Percentiles rank a stretch among this genome's conserved stretches.
These are phyloP conservation scores for Hemicentrotus pulcherrimus DNA, from an alignment of 35 echinoderm and acorn worm genomes.

Conservation along the genomic window DNA sequence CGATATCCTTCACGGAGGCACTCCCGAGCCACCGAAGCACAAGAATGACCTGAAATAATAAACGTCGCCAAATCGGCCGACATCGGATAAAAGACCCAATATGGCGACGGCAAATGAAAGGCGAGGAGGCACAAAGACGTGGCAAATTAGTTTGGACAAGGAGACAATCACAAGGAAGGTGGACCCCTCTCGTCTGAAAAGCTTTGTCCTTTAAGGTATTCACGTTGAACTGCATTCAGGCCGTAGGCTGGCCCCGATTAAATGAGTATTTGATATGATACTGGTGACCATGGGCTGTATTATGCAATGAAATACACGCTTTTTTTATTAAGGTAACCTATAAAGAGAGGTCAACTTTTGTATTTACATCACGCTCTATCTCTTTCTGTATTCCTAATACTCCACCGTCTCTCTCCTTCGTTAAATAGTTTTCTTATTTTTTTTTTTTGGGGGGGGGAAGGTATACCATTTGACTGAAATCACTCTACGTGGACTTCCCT, in stretches of 20 bases:
- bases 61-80: background rate
- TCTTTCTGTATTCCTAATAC: background rate
- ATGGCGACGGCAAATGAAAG: background rate
- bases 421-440: no score
- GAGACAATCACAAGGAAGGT: background rate
- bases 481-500: no score
- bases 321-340: background rate
- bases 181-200: background rate
- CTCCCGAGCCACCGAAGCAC: background rate
- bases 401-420: no score
- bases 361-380: background rate
- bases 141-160: background rate
- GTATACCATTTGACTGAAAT: no score
- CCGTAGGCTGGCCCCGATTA: background rate
- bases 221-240: background rate
- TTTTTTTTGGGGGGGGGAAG: no score
- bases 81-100: background rate
- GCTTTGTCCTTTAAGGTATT: background rate
- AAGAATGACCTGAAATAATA: slow-evolving; percentile 6
- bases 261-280: background rate
- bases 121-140: background rate
- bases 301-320: background rate
- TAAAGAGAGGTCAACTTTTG: background rate
- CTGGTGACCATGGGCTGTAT: background rate
- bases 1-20: background rate